Evolutionary conservation across 2,113 vertebrate genomes (phyloP).

Genomic region (Felis chaus): DNA sequence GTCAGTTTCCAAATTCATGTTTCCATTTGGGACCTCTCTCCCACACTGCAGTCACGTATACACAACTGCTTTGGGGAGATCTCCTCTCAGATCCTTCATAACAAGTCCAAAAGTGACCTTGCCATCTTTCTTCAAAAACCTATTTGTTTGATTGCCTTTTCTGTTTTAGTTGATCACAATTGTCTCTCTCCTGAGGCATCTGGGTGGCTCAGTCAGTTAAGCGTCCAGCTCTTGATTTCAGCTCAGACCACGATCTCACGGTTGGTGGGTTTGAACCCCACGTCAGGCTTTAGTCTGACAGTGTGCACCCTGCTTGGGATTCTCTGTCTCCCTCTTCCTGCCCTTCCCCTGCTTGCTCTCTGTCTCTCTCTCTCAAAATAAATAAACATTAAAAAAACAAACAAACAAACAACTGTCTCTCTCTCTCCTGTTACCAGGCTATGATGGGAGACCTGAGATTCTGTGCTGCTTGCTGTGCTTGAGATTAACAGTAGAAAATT

Average conservation of each 20-base stretch:
- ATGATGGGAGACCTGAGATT: neutral
- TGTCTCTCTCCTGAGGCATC: neutral
- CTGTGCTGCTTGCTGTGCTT: neutral
- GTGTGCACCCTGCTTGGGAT: too few relatives aligned
- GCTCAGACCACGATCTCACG: too few relatives aligned
- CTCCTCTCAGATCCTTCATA: neutral
- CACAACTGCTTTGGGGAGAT: neutral
- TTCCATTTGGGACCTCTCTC: neutral
- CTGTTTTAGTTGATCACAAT: neutral
- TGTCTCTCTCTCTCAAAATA: too few relatives aligned
- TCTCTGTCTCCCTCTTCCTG: too few relatives aligned
- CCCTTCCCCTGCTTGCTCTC: too few relatives aligned
- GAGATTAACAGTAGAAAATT: neutral
- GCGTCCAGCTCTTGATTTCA: too few relatives aligned
- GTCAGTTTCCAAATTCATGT: neutral
- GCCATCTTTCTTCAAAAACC: neutral
- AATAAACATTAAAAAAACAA: too few relatives aligned
- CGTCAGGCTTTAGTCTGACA: too few relatives aligned
- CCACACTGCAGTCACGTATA: neutral
- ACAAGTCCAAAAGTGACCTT: neutral
- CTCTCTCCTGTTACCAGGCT: neutral
- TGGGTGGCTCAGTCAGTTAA: too few relatives aligned
- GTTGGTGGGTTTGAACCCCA: too few relatives aligned
- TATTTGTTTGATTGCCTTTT: neutral
- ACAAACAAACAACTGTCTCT: neutral